Evolutionary conservation across 2,113 vertebrate genomes (phyloP), one percentile per base, ranked within the genome.

Genomic region (Tachycineta bicolor): DNA sequence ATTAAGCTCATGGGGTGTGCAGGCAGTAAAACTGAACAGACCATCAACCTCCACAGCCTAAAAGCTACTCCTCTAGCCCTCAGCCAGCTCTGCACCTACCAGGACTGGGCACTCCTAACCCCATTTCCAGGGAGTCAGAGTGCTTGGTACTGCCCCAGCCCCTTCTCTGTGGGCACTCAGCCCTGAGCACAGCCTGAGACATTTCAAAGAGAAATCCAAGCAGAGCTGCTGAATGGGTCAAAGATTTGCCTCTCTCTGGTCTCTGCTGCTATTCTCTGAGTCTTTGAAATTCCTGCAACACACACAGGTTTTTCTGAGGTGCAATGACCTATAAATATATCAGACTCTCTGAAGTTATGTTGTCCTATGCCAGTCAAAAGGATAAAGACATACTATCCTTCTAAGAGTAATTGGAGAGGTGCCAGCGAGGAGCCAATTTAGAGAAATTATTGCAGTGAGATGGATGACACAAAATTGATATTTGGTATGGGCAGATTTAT

Each of bases 401-500:
- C 44, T 68, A 34, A 92, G 90, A 88, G 41, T 78, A 96, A 90
- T 89, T 85, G 83, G 71, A 77, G 71, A 86, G 24, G 31, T 11
- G 17, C 84, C 79, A 83, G 31, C 6, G n/a, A 91, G 63, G 63
- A 93, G 82, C 68, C 76, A 94, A 83, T 90, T 89, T 86, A 60
- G 76, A 87, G 68, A 74, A 92, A 90, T 96, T 81, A 94, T 60
- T 70, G 64, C 83, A 33, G 58, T 50, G 73, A 87, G 81, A 62
- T 55, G 26, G 74, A 86, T 85, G 44, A 34, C 84, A 56, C 31
- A 37, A 92, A 95, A 94, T 34, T 96, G 86, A 87, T 97, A 75
- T 17, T 68, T 78, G 82, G 60, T 75, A 37, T 60, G 79, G 90
- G 79, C 75, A 93, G 90, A 94, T 96, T 93, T 96, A 93, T 86